phyloP scores from a whole-genome alignment of 2,888 invertebrate species.

The Crepidodera aurea region DNA sequence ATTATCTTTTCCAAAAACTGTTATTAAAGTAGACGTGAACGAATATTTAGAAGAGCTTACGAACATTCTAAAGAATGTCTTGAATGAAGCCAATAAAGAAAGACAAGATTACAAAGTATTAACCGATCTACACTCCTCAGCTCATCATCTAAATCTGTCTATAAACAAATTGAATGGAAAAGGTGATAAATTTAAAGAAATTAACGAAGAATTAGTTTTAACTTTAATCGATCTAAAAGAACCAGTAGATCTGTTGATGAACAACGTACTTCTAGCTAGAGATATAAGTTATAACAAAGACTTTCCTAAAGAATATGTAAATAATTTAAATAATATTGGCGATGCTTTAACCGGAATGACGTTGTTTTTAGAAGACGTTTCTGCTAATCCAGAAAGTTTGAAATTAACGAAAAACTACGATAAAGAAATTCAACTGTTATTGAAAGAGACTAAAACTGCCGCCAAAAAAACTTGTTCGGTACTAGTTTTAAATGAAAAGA shows the following conservation, averaged over 20 bases:
- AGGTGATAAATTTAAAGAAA: constrained; percentile 23
- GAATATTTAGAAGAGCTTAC: constrained; percentile 22
- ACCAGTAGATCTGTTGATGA: constrained; percentile 37
- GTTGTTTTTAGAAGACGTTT: constrained; percentile 41
- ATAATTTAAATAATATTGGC: constrained; percentile 38
- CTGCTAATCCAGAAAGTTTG: constrained; percentile 29
- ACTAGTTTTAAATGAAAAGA: constrained; percentile 49
- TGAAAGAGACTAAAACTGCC: constrained; percentile 32
- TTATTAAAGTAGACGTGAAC: constrained; percentile 32
- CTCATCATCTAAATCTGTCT: constrained; percentile 21
- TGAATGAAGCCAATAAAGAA: constrained; percentile 43
- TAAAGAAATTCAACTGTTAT: constrained; percentile 30
- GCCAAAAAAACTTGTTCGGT: constrained; percentile 19
- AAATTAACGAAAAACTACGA: constrained; percentile 33
- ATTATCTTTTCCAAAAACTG: constrained; percentile 35
- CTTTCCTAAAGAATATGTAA: constrained; percentile 42
- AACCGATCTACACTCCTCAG: constrained; percentile 33
- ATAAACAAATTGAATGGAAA: constrained; percentile 22
- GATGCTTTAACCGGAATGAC: constrained; percentile 39
- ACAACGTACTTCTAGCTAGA: constrained; percentile 40
- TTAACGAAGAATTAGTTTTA: constrained; percentile 28
- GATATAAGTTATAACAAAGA: constrained; percentile 46
- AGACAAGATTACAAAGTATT: constrained; percentile 44
- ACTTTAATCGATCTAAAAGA: constrained; percentile 30
- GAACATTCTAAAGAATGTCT: constrained; percentile 12